Evolutionary conservation across 35 echinoderm and acorn worm genomes (phyloP), one percentile per base, ranked within the genome.

Genomic region (Patiria miniata): DNA sequence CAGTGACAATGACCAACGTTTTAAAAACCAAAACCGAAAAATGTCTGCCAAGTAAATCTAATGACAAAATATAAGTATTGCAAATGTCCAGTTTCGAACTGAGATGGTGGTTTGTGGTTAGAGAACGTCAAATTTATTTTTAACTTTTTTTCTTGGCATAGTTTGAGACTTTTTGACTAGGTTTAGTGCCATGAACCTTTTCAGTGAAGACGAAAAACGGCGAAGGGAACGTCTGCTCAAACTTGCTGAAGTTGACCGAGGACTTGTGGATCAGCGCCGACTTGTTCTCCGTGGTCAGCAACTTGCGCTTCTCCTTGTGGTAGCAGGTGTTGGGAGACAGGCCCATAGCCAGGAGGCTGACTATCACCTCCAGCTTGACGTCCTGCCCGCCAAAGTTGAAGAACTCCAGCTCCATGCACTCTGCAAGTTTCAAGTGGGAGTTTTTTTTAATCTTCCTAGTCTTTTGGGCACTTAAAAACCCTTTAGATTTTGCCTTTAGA

Each of bases 161-260:
- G n/a, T n/a, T n/a, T n/a, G n/a, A n/a, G n/a, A n/a, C n/a, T n/a
- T n/a, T n/a, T n/a, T n/a, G n/a, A n/a, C n/a, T n/a, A n/a, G n/a
- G n/a, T 47, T 47, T 4, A 47, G 42, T 47, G 42, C n/a, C n/a
- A n/a, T 47, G 42, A 50, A 98, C 95, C 90, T 98, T 98, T 68
- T 98, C 95, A 21, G 84, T 86, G 86, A 98, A 98, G 39, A 89
- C 86, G 61, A 98, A 98, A 78, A 94, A 98, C 10, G 92, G 95
- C 7, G 92, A 91, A 14, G 96, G 96, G 61, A 99, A 99, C 5
- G 39, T 36, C 93, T 99, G 96, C 0, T 99, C 96, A 83, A 94
- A 95, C 56, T 99, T 99, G 96, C 93, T 95, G 81, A 86, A 99
- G 80, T 99, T 99, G 78, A 99, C 93, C 9, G 96, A 99, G 0